phyloP scores from a whole-genome alignment of 2,797 vertebrate species.

The Rhinella marina region DNA sequence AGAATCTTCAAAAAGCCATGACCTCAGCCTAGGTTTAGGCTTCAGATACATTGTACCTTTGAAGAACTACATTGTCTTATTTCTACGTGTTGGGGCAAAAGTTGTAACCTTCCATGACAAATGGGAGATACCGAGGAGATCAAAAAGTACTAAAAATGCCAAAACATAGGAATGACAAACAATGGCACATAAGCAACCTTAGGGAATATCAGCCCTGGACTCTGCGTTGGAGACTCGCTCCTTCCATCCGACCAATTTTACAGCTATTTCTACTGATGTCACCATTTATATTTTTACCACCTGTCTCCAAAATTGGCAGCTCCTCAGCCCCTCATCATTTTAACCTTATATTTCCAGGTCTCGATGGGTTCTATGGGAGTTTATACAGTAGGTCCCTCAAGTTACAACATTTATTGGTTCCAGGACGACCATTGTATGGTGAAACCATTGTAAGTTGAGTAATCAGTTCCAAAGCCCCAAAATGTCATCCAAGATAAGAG shows the following conservation, averaged over 20 bases:
- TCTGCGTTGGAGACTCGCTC: too few species aligned
- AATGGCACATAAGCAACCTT: conserved; percentile 6
- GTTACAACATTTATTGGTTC: too few species aligned
- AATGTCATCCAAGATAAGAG: too few species aligned
- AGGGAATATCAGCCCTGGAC: background rate
- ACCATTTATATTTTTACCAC: background rate
- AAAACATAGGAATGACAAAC: conserved; percentile 48
- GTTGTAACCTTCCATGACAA: conserved; percentile 52
- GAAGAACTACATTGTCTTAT: conserved; percentile 56
- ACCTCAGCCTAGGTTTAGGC: conserved; percentile 60
- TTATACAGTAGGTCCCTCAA: too few species aligned
- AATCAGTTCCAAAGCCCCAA: too few species aligned
- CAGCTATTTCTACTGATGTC: too few species aligned
- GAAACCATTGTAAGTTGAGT: too few species aligned
- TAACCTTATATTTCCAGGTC: background rate
- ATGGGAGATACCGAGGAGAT: conserved; percentile 41
- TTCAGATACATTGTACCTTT: conserved; percentile 57
- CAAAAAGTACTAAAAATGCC: conserved; percentile 45
- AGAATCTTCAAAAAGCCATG: conserved; percentile 60
- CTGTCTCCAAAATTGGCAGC: background rate
- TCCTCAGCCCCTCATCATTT: background rate
- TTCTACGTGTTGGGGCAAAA: conserved; percentile 57
- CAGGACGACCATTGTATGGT: too few species aligned
- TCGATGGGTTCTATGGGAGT: too few species aligned
- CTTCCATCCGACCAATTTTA: too few species aligned